Evolutionary conservation across 2,113 vertebrate species (phyloP).

Genomic region (Alouatta palliata): DNA sequence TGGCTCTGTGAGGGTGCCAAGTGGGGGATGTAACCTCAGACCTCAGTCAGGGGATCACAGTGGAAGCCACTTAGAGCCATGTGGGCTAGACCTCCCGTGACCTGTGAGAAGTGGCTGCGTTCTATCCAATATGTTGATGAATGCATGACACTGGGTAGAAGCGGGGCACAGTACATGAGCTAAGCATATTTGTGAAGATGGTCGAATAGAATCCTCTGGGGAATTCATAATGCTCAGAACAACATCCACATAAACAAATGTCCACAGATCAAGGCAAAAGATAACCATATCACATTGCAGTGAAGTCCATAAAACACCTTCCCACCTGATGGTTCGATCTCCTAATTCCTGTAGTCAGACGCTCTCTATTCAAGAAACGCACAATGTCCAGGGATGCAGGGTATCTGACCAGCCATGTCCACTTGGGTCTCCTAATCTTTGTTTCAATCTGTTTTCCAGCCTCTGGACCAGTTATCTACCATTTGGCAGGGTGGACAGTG

Average conservation of each 20-base stretch:
- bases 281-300: not conserved
- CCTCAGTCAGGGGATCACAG: no score
- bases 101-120: not conserved
- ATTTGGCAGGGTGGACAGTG: not conserved
- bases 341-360: not conserved
- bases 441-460: not conserved
- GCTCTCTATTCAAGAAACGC: not conserved
- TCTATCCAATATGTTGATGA: not conserved
- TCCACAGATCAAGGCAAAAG: not conserved
- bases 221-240: not conserved
- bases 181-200: not conserved
- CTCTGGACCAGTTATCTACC: not conserved
- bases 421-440: not conserved
- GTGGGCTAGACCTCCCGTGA: not conserved
- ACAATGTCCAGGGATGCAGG: not conserved
- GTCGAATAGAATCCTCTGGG: not conserved
- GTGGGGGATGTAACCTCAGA: not conserved
- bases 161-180: not conserved
- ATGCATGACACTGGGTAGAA: not conserved
- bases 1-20: not conserved
- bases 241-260: not conserved
- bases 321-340: not conserved
- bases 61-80: not conserved
- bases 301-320: not conserved
- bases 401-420: not conserved